These are phyloP conservation scores for Tenthredo notha DNA, from an alignment of 2,888 invertebrate genomes.

Conservation along the genomic window DNA sequence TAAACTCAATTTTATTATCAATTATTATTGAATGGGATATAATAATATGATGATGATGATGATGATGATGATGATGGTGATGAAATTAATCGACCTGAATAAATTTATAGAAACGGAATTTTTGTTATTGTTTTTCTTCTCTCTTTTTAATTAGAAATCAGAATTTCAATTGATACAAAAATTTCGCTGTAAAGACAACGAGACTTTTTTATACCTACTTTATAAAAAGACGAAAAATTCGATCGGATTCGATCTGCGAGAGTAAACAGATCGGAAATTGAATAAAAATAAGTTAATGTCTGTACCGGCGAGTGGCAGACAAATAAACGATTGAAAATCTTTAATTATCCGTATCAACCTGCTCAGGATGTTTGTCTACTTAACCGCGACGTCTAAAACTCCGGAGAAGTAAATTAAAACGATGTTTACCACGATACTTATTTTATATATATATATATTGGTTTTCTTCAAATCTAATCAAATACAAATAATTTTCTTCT, in stretches of 20 bases:
- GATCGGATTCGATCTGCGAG: not conserved
- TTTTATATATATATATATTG: constrained; percentile 56
- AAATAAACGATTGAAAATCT: constrained; percentile 67
- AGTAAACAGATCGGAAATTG: not conserved
- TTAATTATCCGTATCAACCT: constrained; percentile 64
- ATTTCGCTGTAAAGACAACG: not conserved
- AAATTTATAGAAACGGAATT: not conserved
- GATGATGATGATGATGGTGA: too few species aligned
- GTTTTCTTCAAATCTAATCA: constrained; percentile 25
- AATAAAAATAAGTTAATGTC: constrained; percentile 32
- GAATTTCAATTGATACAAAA: not conserved
- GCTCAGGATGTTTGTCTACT: constrained; percentile 40
- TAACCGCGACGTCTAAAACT: constrained; percentile 1
- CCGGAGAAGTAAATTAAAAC: constrained; percentile 69
- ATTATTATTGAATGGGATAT: not conserved
- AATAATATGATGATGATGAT: too few species aligned
- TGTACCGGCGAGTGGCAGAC: constrained; percentile 64
- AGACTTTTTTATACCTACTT: too few species aligned
- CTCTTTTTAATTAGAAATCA: not conserved
- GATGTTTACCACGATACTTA: constrained; percentile 71
- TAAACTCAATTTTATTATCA: not conserved
- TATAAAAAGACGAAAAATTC: not conserved
- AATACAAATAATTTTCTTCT: not conserved
- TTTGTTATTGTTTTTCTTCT: not conserved
- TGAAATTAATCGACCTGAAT: not conserved